Percentiles rank a stretch among this genome's conserved stretches.
These are phyloP conservation scores for Metallyticus violacea DNA, from an alignment of 2,888 invertebrate genomes.

Conservation along the genomic window DNA sequence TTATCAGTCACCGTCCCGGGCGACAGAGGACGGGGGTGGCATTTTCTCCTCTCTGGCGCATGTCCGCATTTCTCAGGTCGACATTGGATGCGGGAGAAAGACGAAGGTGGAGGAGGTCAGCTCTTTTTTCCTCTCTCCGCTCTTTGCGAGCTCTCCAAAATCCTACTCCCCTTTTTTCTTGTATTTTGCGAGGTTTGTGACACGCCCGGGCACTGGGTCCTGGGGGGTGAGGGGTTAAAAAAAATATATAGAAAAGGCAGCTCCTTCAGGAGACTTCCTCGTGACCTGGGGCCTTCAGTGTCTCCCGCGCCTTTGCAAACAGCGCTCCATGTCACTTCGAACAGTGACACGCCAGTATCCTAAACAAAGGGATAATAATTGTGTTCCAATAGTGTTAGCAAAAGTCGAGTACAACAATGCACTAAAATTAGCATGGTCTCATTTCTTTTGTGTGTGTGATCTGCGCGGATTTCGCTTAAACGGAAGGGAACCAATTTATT, in stretches of 20 bases:
- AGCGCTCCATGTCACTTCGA: not conserved
- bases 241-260: too few relatives aligned
- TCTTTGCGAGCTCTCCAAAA: not conserved
- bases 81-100: constrained; percentile 15
- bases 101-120: not conserved
- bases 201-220: not conserved
- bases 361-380: not conserved
- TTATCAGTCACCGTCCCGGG: not conserved
- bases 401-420: not conserved
- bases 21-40: not conserved
- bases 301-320: not conserved
- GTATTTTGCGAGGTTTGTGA: not conserved
- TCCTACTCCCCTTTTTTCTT: not conserved
- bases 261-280: not conserved
- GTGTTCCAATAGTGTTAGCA: not conserved
- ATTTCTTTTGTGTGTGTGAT: not conserved
- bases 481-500: not conserved
- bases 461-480: not conserved
- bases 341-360: not conserved
- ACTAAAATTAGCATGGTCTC: not conserved
- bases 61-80: constrained; percentile 19
- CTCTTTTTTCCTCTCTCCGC: not conserved
- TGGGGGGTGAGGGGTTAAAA: not conserved
- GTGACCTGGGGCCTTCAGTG: not conserved
- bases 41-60: constrained; percentile 9